Evolutionary conservation across 1,140 invertebrate species (phyloP).

Genomic region (Chironomus tepperi): DNA sequence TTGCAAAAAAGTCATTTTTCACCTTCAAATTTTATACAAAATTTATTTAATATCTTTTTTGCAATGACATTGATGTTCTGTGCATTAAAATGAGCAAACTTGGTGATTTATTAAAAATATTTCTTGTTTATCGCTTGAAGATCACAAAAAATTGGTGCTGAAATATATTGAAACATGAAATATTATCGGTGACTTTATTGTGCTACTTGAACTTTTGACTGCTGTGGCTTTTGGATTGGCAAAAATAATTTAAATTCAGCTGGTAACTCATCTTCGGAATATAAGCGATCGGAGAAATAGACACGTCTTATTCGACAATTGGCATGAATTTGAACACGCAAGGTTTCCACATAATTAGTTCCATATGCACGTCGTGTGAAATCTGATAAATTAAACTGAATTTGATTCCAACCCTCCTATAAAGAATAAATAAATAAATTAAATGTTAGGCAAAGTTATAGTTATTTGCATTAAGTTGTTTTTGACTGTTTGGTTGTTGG

Average conservation of each 20-base stretch:
- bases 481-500: too few relatives aligned
- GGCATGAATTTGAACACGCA: conserved; percentile 96
- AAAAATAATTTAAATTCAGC: conserved; percentile 98
- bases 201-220: conserved; percentile 28
- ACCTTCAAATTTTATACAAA: too few relatives aligned
- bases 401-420: conserved; percentile 43
- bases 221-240: conserved; percentile 65
- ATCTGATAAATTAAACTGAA: conserved; percentile 98
- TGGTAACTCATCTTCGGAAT: conserved; percentile 98
- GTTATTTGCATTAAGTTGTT: too few relatives aligned
- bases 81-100: neutral
- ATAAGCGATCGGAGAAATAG: conserved; percentile 97
- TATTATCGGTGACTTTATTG: neutral
- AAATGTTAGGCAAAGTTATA: neutral
- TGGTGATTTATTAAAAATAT: neutral
- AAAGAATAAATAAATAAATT: neutral
- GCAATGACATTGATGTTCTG: neutral
- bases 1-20: neutral
- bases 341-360: conserved; percentile 98
- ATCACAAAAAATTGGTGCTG: neutral
- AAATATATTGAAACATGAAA: neutral
- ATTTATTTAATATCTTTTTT: too few relatives aligned
- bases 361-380: conserved; percentile 97
- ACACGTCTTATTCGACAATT: conserved; percentile 97
- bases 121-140: too few relatives aligned